phyloP scores from a whole-genome alignment of 1,140 invertebrate genomes.

The Dryas iulia region DNA sequence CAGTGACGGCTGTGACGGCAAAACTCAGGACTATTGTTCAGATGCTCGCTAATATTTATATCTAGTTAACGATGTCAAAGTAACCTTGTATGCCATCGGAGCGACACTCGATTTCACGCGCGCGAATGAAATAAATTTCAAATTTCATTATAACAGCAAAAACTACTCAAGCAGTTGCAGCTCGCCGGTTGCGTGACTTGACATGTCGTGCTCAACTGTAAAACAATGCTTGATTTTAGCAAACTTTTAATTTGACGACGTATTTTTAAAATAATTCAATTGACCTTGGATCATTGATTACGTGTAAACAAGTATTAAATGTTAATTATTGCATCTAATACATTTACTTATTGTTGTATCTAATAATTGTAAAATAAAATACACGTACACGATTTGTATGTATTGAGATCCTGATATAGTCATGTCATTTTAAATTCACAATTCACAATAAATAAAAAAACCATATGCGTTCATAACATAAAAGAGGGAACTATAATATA shows the following conservation, averaged over 20 bases:
- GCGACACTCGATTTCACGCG: background rate
- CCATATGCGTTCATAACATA: background rate
- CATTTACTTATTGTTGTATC: no score
- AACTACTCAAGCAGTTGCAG: background rate
- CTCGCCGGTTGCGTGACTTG: slow-evolving; percentile 53
- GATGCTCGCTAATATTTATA: slow-evolving; percentile 22
- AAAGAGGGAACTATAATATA: slow-evolving; percentile 4
- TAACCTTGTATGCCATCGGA: slow-evolving; percentile 18
- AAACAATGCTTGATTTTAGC: slow-evolving; percentile 62
- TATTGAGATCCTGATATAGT: no score
- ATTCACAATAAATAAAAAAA: no score
- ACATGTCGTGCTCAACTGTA: slow-evolving; percentile 64
- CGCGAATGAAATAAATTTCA: background rate
- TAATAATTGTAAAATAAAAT: no score
- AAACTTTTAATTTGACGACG: slow-evolving; percentile 40
- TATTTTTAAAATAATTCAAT: background rate
- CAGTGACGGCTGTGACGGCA: slow-evolving; percentile 19
- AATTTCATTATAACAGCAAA: background rate
- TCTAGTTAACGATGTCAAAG: slow-evolving; percentile 20
- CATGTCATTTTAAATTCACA: no score
- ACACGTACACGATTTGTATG: no score
- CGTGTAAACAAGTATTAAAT: no score
- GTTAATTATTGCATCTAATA: no score
- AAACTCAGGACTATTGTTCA: background rate
- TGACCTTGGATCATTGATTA: background rate